Evolutionary conservation across 2,888 invertebrate genomes (phyloP), one percentile per base, ranked within the genome.

Genomic region (Lycaena phlaeas): DNA sequence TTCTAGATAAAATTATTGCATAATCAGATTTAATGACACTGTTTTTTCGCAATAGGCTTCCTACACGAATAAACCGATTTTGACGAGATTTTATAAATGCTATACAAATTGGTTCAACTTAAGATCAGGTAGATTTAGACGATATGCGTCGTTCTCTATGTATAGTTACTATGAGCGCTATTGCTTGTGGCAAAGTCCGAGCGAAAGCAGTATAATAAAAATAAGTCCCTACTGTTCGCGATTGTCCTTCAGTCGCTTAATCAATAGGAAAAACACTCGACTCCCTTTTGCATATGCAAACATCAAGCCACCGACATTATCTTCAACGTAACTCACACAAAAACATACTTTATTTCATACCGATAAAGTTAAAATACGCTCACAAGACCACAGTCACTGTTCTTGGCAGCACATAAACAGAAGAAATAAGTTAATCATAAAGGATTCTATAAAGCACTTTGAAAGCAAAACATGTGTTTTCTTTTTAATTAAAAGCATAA

Each of bases 241-340:
- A 49, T 61, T 56, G 55, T 68, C 49, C 66, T 48, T 61, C 54
- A 46, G 50, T 54, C 61, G 61, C 64, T 74, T 78, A 77, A 78
- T 79, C 79, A 78, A 71, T 70, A 70, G 65, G 65, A 75, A 78
- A 76, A 79, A 76, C 79, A 76, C 70, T 71, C 63, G 53, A 63
- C 54, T 56, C 76, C 75, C 69, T 70, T 73, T 73, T 72, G 75
- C 76, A 74, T 77, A 78, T 63, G 76, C 75, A 78, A 78, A 79
- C 68, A 73, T 53, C 60, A 60, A 71, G 72, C 59, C 59, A 54
- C 59, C 61, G 62, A 61, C 70, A 64, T 49, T 51, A 51, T 51
- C 45, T 47, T 41, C 36, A 43, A 45, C 34, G 12, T 18, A 9
- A 25, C 3, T 27, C 40, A 43, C 9, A 12, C 31, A 27, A 51